phyloP scores from a whole-genome alignment of 1,140 invertebrate species.

The Micrasema minimum region DNA sequence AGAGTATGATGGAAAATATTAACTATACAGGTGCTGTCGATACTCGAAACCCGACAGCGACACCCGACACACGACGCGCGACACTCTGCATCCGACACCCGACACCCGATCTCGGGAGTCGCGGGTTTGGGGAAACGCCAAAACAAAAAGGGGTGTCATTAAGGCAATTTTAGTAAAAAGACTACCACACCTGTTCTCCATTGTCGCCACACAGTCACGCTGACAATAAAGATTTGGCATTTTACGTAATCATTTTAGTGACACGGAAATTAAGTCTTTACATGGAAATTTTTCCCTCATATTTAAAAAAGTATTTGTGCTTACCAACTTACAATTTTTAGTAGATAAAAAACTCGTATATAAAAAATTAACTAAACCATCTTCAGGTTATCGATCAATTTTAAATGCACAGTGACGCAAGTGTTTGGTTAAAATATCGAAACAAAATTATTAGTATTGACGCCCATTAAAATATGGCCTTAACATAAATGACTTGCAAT shows the following conservation, averaged over 20 bases:
- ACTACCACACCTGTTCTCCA: constrained; percentile 8
- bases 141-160: constrained; percentile 6
- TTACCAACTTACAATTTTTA: neutral
- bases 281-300: neutral
- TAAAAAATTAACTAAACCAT: too few relatives aligned
- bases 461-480: too few relatives aligned
- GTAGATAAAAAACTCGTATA: too few relatives aligned
- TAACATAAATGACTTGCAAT: too few relatives aligned
- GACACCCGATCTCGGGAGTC: constrained; percentile 1
- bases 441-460: too few relatives aligned
- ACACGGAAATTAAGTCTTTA: constrained; percentile 9
- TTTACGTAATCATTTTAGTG: neutral
- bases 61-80: too few relatives aligned
- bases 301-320: too few relatives aligned
- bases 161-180: constrained; percentile 26
- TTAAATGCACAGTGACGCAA: neutral
- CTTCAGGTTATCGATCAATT: neutral
- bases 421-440: too few relatives aligned
- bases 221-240: neutral
- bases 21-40: constrained; percentile 21
- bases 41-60: neutral
- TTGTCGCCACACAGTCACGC: neutral
- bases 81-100: too few relatives aligned
- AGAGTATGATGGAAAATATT: constrained; percentile 13
- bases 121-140: neutral